Conservation (phyloP, 2,797 vertebrate genomes). For the Cephalopachus bancanus region DNA sequence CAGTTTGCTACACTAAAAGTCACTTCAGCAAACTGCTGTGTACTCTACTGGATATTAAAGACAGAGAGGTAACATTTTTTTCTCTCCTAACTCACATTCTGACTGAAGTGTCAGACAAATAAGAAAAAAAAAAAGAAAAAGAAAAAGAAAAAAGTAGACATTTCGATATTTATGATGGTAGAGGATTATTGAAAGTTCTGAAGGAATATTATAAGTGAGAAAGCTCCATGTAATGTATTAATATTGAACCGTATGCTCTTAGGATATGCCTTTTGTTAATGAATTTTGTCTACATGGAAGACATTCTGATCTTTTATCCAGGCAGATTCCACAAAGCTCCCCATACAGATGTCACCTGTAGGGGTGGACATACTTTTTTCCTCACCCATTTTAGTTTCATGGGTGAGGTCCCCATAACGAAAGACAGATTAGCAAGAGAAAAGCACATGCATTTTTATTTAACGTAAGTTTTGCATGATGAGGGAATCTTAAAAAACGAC, state of each 20-base stretch:
- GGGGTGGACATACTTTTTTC: neutral
- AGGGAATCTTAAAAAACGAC: neutral
- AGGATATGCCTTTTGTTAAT: neutral
- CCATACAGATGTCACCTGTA: no score
- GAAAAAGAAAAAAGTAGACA: neutral
- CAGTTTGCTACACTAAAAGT: conserved; percentile 16
- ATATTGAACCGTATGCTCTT: neutral
- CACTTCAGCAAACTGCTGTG: conserved; percentile 8
- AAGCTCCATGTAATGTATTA: neutral
- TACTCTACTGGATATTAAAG: neutral
- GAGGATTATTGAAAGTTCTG: neutral
- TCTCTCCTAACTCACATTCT: neutral
- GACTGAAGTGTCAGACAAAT: neutral
- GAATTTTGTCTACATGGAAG: neutral
- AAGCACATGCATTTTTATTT: no score
- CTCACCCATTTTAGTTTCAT: neutral
- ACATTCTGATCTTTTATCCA: neutral
- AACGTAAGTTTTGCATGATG: neutral
- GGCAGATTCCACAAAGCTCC: neutral
- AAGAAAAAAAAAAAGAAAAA: neutral
- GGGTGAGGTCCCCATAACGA: neutral
- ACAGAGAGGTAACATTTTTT: neutral
- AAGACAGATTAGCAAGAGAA: neutral
- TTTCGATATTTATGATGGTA: neutral
- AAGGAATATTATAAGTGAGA: neutral